Base-by-base conservation (phyloP, 2,797 vertebrate species). In the Dermochelys coriacea region DNA sequence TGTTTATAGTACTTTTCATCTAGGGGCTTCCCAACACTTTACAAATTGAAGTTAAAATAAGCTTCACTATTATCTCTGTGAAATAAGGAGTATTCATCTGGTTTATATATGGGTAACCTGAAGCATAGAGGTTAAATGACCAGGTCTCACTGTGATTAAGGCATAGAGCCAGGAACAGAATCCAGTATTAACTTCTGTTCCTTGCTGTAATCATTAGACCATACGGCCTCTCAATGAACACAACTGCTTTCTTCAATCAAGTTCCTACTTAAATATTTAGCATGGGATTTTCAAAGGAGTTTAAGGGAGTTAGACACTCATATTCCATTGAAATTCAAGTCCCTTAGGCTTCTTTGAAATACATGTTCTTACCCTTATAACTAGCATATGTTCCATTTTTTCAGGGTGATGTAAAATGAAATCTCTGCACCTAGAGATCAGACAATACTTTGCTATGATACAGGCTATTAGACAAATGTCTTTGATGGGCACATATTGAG, bases 261-360 rank as follows among this genome's bases (percentile, higher is more conserved):
- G 81, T 81, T n/a, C 61, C 18, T 71, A 21, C 83, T 93, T 94
- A 51, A 95, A 93, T 95, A 74, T 90, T 90, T 41, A 88, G 92
- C 34, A 88, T 84, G 78, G 57, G 21, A 85, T 68, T 95, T 96
- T 55, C 64, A 90, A 95, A 93, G 79, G 86, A 89, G 90, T 91
- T 68, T 91, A 50, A 81, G 57, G 0, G 1, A 95, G 77, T 94
- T 92, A 94, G 90, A 64, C 84, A 85, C 83, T 94, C 49, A 82
- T 93, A 94, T 91, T 29, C 50, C 57, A 89, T 93, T 91, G 80
- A 94, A 91, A 93, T 91, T 64, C 64, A 83, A 89, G 55, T 74
- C 68, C 68, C 68, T 25, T 74, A 75, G 6, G 34, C 34, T n/a
- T 68, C 41, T 25, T 85, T 95, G 90, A 93, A 96, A 93, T 91